Conservation (phyloP, 2,888 invertebrate species). For the Archips xylosteana region DNA sequence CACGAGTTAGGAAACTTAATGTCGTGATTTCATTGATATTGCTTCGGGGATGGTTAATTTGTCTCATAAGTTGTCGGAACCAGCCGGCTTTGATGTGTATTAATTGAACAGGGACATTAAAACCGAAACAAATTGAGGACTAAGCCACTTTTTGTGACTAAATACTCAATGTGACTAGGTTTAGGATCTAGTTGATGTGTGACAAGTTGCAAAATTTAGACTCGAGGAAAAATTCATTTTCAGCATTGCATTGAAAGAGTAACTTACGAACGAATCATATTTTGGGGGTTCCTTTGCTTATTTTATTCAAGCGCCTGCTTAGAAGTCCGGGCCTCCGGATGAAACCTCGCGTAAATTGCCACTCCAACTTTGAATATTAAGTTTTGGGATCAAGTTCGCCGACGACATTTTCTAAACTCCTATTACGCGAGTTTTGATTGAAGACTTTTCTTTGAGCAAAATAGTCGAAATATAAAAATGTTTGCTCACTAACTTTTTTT, state of each 20-base stretch:
- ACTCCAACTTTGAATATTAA: constrained; percentile 69
- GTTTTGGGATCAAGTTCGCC: constrained; percentile 59
- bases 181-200: not conserved
- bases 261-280: constrained; percentile 17
- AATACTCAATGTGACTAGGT: not conserved
- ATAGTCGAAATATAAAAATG: constrained; percentile 18
- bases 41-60: constrained; percentile 22
- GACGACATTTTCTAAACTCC: constrained; percentile 45
- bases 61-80: constrained; percentile 1
- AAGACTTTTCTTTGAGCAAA: constrained; percentile 38
- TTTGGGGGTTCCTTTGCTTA: constrained; percentile 50
- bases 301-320: constrained; percentile 64
- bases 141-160: not conserved
- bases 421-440: constrained; percentile 46
- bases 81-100: not conserved
- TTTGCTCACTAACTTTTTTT: constrained; percentile 10
- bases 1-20: constrained; percentile 32
- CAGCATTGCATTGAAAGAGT: constrained; percentile 24
- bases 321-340: constrained; percentile 59
- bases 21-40: constrained; percentile 23
- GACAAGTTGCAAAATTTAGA: not conserved
- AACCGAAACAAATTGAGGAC: not conserved
- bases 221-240: not conserved
- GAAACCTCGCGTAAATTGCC: constrained; percentile 67
- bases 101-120: not conserved